Conservation (phyloP, 2,113 vertebrate species). For the Syrrhaptes paradoxus region DNA sequence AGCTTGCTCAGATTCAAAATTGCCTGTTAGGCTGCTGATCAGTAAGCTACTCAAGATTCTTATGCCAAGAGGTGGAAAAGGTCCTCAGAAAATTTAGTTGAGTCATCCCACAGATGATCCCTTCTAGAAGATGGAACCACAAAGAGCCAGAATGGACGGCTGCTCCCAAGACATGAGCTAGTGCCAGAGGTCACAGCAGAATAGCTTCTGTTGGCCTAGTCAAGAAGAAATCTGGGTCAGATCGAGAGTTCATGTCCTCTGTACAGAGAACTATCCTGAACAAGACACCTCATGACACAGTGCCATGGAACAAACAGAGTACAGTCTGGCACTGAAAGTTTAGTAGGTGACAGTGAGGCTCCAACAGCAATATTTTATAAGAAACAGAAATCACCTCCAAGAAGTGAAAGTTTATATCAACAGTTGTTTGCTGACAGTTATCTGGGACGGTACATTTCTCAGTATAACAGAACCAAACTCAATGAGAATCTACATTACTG, state of each 20-base stretch:
- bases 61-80: neutral
- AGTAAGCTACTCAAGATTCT: neutral
- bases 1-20: neutral
- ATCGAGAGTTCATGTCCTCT: neutral
- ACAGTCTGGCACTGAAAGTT: neutral
- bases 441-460: neutral
- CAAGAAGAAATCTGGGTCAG: neutral
- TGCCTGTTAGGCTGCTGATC: neutral
- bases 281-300: neutral
- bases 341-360: neutral
- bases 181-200: neutral
- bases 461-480: neutral
- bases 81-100: neutral
- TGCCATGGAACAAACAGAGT: accelerated
- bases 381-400: neutral
- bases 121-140: neutral
- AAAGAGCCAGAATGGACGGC: neutral
- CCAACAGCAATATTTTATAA: neutral
- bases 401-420: neutral
- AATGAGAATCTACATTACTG: neutral
- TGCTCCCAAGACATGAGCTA: neutral
- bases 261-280: neutral
- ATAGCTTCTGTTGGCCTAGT: neutral
- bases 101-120: neutral
- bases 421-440: neutral